Evolutionary conservation across 2,797 vertebrate species (phyloP).

Genomic region (Amazonetta brasiliensis): DNA sequence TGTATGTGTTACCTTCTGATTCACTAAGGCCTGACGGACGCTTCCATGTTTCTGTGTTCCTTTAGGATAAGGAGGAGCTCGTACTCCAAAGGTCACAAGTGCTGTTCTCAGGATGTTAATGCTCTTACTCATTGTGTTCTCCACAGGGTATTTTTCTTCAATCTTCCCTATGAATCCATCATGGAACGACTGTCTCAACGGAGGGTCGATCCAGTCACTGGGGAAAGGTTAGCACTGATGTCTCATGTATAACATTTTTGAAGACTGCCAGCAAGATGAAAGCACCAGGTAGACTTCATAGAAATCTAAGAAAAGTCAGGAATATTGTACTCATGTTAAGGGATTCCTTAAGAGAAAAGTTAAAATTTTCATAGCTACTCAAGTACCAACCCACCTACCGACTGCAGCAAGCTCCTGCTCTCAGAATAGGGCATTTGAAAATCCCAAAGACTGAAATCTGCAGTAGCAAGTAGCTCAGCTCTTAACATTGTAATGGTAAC

Average conservation of each 20-base stretch:
- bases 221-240: conserved; percentile 84
- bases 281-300: conserved; percentile 16
- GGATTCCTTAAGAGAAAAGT: conserved; percentile 34
- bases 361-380: conserved; percentile 39
- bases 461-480: not conserved
- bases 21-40: not conserved
- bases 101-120: not conserved
- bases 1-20: not conserved
- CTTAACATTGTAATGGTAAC: not conserved
- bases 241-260: not conserved
- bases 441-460: not conserved
- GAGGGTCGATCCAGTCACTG: conserved; percentile 85
- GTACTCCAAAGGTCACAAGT: not conserved
- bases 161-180: conserved; percentile 83
- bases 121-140: not conserved
- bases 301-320: conserved; percentile 20
- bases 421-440: not conserved
- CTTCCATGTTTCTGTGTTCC: fast-evolving
- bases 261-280: conserved; percentile 48
- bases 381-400: not conserved
- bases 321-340: not conserved
- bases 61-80: not conserved
- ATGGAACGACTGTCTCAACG: conserved; percentile 85
- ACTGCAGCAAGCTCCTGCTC: not conserved
- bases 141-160: conserved; percentile 89